Base-by-base conservation (phyloP, 1,140 invertebrate genomes). In the Ptiloglossa arizonensis region DNA sequence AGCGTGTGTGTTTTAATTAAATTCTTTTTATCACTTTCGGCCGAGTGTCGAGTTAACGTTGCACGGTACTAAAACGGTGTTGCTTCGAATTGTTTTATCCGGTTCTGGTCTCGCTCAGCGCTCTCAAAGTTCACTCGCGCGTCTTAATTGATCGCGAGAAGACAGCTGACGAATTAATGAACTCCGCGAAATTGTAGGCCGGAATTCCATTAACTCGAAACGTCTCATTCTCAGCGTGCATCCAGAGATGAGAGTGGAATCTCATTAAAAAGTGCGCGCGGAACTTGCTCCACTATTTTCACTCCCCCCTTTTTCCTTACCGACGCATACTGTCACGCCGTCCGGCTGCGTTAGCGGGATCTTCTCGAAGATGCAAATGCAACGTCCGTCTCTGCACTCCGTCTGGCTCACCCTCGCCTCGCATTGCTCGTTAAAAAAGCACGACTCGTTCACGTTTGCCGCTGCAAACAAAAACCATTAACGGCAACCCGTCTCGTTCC, bases 401-500 rank as follows among this genome's bases (percentile, higher is more conserved):
- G 96, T 97, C 91, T 96, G 94, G 60, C 92, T 92, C 56, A 95
- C 94, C 70, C 91, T 91, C 50, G 92, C 92, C 87, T 97, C 96
- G 91, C 96, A 97, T 93, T 97, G 96, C 86, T 96, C 96, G 90
- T 95, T 95, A 93, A 97, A 97, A 86, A 94, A 94, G 86, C 96
- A 97, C 38, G 95, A 94, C 85, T 96, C 96, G 93, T 97, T 97
- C 81, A 97, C 94, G 72, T 94, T 94, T 52, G 94, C 95, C 88
- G 94, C 96, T 97, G 94, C 50, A 81, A 84, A 77, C 35, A 71
- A 24, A 63, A 71, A 63, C 48, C 46, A 44, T 77, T 44, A 71
- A 62, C 27, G 44, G 29, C 48, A 41, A 19, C 22, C 48, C 22
- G 11, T 1, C 27, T 35, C 2, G 17, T 27, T 1, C 27, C 5